Evolutionary conservation across 2,888 invertebrate genomes (phyloP), one percentile per base, ranked within the genome.

Genomic region (Serrognathus titanus): DNA sequence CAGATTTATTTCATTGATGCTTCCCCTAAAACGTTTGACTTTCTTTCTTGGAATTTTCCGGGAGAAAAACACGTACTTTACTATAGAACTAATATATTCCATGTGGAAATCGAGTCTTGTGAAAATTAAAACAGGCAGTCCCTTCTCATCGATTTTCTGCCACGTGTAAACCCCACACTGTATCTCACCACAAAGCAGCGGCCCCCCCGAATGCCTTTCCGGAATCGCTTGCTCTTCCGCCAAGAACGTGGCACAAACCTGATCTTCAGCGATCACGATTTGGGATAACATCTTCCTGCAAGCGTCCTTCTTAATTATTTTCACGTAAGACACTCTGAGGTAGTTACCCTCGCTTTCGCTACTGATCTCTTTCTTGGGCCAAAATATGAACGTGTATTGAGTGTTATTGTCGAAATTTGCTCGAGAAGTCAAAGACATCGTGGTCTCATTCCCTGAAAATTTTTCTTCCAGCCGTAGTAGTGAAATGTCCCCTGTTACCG

Each of bases 151-250:
- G 4, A 24, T 7, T 39, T 37, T 16, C 45, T 61, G 50, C 48
- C 51, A 56, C 36, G 58, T 47, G 40, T 36, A 61, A 24, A 58
- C 10, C 8, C 51, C 61, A 13, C 58, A 54, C 41, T 61, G 58
- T 6, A 58, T 2, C 10, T 38, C 12, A 5, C 35, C 31, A 8
- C 61, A 61, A 2, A 57, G 4, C 11, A 61, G 37, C n/a, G 58
- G 52, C 11, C 61, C 61, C 3, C 53, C 47, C 2, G 57, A 45
- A 24, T 51, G 35, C 35, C 48, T 37, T 20, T 37, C 5, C 1
- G 47, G 52, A 10, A 54, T 39, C 1, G 48, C 16, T 13, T 51
- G 12, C 3, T 38, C 38, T 2, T 20, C n/a, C 4, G 11, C 1
- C 10, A 54, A 36, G 24, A 31, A 31, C 12, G 9, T 24, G 31